Evolutionary conservation across 2,113 vertebrate genomes (phyloP).

Genomic region (Antennarius striatus): DNA sequence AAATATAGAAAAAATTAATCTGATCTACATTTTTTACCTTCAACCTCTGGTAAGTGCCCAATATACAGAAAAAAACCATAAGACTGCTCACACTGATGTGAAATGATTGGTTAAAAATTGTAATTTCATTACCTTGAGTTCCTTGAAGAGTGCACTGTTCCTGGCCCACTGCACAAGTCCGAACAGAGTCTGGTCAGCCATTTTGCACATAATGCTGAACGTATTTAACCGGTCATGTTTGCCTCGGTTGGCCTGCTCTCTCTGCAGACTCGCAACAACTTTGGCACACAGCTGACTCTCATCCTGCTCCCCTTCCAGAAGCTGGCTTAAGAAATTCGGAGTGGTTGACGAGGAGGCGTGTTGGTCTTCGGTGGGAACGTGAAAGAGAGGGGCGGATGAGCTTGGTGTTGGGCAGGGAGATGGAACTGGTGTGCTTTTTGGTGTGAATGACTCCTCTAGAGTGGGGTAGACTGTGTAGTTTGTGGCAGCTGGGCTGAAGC

Average conservation of each 20-base stretch:
- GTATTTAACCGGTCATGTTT: constrained; percentile 83
- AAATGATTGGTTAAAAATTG: not conserved
- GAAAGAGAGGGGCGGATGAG: constrained; percentile 26
- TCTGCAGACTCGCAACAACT: constrained; percentile 78
- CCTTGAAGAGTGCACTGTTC: constrained; percentile 80
- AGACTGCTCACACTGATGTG: not conserved
- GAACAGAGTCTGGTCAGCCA: constrained; percentile 83
- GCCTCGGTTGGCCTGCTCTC: constrained; percentile 79
- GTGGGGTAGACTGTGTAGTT: constrained; percentile 23
- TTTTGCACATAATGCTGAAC: constrained; percentile 86
- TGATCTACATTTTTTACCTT: not conserved
- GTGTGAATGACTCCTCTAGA: constrained; percentile 31
- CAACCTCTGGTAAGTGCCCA: not conserved
- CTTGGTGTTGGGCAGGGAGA: constrained; percentile 41
- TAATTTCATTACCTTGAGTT: constrained; percentile 76
- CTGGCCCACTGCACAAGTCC: constrained; percentile 84
- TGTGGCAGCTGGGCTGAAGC: constrained; percentile 35
- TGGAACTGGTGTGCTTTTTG: constrained; percentile 36
- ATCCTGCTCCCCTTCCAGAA: constrained; percentile 79
- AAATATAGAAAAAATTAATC: not conserved
- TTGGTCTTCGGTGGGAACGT: not conserved
- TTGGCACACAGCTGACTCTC: constrained; percentile 78
- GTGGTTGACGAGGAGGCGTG: not conserved
- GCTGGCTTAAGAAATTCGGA: constrained; percentile 66
- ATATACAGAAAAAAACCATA: not conserved